Base-by-base conservation (phyloP, 2,113 vertebrate genomes). In the Excalfactoria chinensis region DNA sequence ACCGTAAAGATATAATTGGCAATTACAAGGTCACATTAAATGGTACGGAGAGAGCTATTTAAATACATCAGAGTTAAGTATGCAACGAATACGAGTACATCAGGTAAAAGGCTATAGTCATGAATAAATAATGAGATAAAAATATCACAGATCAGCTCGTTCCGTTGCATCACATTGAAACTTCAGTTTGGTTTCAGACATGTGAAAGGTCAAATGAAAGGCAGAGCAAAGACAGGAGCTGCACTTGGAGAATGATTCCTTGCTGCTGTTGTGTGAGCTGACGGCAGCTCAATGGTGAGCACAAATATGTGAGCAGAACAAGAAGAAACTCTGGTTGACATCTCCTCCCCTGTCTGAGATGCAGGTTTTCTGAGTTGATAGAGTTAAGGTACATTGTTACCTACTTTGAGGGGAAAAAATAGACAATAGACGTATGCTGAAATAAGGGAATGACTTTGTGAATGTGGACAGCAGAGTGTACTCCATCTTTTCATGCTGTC, bases 401-500 rank as follows among this genome's bases (percentile, higher is more conserved):
- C 92, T 41, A 77, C 78, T 88, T 48, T 70, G 95, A 92, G 82
- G 58, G 20, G 51, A 78, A 48, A 26, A 69, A 56, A 6, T 2
- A 85, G 70, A 53, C 35, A 91, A 26, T 32, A 76, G 60, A 26
- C 34, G 43, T 30, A 13, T 28, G 86, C 44, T 94, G 91, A 90
- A 96, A 87, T 76, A 96, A 95, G 88, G 96, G 94, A 94, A 84
- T 89, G 91, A 86, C 88, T 95, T 93, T 84, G 96, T 88, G 91
- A 94, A 96, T 90, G 92, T 81, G 96, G 95, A 97, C 90, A 94
- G 96, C 89, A 84, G 89, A 75, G 94, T 95, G 95, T 91, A 82
- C 88, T 95, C 95, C 86, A 95, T 94, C 96, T 98, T 98, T 97
- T 97, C 95, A 88, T 53, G 90, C 95, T 97, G 96, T 96, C 96